These are phyloP conservation scores for Diorhabda carinulata DNA, from an alignment of 1,140 invertebrate species.

Conservation along the genomic window DNA sequence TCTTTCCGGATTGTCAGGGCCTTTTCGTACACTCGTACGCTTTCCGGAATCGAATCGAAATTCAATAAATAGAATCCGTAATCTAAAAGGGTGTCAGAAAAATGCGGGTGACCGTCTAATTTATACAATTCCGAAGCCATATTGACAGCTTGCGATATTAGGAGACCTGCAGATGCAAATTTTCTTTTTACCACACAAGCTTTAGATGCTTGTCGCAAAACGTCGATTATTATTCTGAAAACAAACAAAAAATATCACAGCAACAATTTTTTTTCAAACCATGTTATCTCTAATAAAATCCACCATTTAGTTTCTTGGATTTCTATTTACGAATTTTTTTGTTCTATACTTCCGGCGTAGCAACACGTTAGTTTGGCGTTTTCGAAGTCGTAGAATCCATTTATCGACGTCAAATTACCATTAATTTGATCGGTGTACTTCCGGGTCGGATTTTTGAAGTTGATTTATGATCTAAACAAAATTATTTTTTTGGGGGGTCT, in stretches of 20 bases:
- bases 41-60: conserved; percentile 77
- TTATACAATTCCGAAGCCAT: conserved; percentile 64
- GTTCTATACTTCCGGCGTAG: too few relatives aligned
- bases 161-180: conserved; percentile 71
- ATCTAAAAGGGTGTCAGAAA: conserved; percentile 78
- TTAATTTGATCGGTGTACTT: too few relatives aligned
- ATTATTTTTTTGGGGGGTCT: too few relatives aligned
- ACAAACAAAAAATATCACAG: conserved; percentile 5
- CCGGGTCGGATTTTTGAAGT: too few relatives aligned
- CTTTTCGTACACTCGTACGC: conserved; percentile 79
- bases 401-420: too few relatives aligned
- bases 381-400: too few relatives aligned
- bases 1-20: conserved; percentile 69
- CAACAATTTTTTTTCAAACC: too few relatives aligned
- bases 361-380: too few relatives aligned
- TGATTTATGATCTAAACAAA: too few relatives aligned
- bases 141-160: conserved; percentile 77
- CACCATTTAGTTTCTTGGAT: too few relatives aligned
- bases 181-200: conserved; percentile 82
- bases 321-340: too few relatives aligned
- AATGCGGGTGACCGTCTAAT: conserved; percentile 69
- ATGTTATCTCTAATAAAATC: too few relatives aligned
- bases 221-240: conserved; percentile 67
- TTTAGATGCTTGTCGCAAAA: conserved; percentile 77
- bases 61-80: conserved; percentile 89